phyloP scores from a whole-genome alignment of 1,140 invertebrate genomes.

The Drosophila melanica region DNA sequence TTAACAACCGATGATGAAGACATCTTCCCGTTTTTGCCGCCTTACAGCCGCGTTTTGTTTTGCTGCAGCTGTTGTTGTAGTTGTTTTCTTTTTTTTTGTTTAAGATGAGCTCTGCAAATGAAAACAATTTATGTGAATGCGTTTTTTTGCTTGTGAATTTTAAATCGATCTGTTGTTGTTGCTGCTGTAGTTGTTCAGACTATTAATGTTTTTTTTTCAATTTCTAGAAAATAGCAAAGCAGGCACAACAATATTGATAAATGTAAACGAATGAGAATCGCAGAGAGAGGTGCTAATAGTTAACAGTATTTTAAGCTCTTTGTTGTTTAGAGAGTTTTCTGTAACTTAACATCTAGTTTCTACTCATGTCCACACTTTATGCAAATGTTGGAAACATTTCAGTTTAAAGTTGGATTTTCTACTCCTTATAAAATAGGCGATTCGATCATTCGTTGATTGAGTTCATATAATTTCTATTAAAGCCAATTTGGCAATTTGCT shows the following conservation, averaged over 20 bases:
- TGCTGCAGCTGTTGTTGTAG: constrained; percentile 20
- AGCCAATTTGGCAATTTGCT: constrained; percentile 59
- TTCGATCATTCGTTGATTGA: constrained; percentile 52
- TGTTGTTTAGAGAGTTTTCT: too few relatives aligned
- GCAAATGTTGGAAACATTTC: too few relatives aligned
- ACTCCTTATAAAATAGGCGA: background rate
- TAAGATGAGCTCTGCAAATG: constrained; percentile 49
- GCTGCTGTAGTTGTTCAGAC: background rate
- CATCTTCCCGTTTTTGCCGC: constrained; percentile 72
- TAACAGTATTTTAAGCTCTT: too few relatives aligned
- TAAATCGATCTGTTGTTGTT: constrained; percentile 21
- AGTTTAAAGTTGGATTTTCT: background rate
- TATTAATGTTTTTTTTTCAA: background rate
- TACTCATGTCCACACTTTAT: too few relatives aligned
- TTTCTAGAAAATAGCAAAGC: background rate
- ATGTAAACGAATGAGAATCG: background rate
- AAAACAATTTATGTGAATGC: constrained; percentile 72
- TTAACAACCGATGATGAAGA: constrained; percentile 69
- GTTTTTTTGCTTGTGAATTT: constrained; percentile 23
- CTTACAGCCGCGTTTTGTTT: constrained; percentile 27
- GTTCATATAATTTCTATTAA: constrained; percentile 79
- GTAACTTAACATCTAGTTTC: too few relatives aligned
- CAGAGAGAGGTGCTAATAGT: background rate
- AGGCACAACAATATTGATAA: too few relatives aligned
- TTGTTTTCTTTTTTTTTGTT: too few relatives aligned